phyloP scores from a whole-genome alignment of 2,888 invertebrate species.

The Malthinus seriepunctatus region DNA sequence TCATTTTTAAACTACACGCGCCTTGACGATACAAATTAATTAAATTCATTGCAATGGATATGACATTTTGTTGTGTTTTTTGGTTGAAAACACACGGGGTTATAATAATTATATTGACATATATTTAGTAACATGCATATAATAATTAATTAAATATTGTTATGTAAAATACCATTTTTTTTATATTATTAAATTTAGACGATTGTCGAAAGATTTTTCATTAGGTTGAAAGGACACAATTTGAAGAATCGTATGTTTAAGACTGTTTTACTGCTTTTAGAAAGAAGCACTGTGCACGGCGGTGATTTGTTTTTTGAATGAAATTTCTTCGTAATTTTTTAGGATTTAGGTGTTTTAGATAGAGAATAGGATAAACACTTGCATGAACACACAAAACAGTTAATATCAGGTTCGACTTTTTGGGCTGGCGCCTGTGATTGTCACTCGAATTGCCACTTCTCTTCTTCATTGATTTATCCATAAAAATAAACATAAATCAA shows the following conservation, averaged over 20 bases:
- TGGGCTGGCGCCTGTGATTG: constrained; percentile 50
- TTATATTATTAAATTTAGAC: constrained; percentile 43
- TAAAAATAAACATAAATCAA: constrained; percentile 30
- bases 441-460: constrained; percentile 51
- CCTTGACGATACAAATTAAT: constrained; percentile 11
- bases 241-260: constrained; percentile 26
- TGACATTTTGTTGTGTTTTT: constrained; percentile 5
- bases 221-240: constrained; percentile 50
- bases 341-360: constrained; percentile 21
- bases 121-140: constrained; percentile 22
- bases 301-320: constrained; percentile 13
- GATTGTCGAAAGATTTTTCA: constrained; percentile 54
- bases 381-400: constrained; percentile 44
- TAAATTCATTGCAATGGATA: constrained; percentile 10
- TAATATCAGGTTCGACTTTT: constrained; percentile 39
- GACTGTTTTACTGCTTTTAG: constrained; percentile 19
- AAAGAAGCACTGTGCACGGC: constrained; percentile 18
- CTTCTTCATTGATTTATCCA: constrained; percentile 41
- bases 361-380: constrained; percentile 43
- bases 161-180: constrained; percentile 34
- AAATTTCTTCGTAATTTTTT: constrained; percentile 5
- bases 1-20: constrained; percentile 21
- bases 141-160: constrained; percentile 16
- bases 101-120: constrained; percentile 22
- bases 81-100: constrained; percentile 11